These are phyloP conservation scores for Volucella zonaria DNA, from an alignment of 2,888 invertebrate species.

Conservation along the genomic window DNA sequence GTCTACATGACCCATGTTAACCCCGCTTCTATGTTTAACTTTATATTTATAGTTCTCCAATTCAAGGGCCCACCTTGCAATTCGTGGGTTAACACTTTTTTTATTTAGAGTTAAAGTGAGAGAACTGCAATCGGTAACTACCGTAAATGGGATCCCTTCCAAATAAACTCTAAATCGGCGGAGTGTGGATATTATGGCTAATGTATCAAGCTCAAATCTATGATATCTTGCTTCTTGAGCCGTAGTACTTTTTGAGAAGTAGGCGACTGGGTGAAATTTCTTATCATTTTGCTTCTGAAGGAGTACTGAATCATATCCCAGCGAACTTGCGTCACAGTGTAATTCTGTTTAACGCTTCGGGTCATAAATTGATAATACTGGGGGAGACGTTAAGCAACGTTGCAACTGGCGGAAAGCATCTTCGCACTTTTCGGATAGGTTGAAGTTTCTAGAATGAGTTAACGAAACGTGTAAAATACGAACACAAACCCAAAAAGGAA, in stretches of 20 bases:
- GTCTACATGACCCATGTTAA: slow-evolving; percentile 23
- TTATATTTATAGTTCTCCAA: slow-evolving; percentile 28
- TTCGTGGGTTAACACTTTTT: slow-evolving; percentile 2
- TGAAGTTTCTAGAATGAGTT: slow-evolving; percentile 23
- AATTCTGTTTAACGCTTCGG: slow-evolving; percentile 67
- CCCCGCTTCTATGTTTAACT: slow-evolving; percentile 29
- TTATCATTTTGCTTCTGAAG: too few relatives aligned
- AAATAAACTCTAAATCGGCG: too few relatives aligned
- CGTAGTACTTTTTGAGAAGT: too few relatives aligned
- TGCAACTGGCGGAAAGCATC: background rate
- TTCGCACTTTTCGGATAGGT: slow-evolving; percentile 9
- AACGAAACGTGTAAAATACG: slow-evolving; percentile 16
- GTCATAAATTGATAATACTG: slow-evolving; percentile 76
- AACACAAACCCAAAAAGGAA: slow-evolving; percentile 22
- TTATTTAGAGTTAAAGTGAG: slow-evolving; percentile 39
- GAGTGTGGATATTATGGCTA: too few relatives aligned
- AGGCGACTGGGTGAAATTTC: too few relatives aligned
- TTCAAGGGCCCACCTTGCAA: slow-evolving; percentile 27
- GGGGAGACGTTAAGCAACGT: slow-evolving; percentile 33
- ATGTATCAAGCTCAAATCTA: too few relatives aligned
- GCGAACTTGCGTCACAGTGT: too few relatives aligned
- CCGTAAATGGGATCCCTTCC: too few relatives aligned
- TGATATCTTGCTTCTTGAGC: slow-evolving; percentile 63
- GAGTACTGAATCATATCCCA: too few relatives aligned
- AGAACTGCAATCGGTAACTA: too few relatives aligned